A percentile compares a stretch with the other conserved stretches of the same genome.
phyloP scores from a whole-genome alignment of 2,797 vertebrate species.

The Premnoplex brunnescens region DNA sequence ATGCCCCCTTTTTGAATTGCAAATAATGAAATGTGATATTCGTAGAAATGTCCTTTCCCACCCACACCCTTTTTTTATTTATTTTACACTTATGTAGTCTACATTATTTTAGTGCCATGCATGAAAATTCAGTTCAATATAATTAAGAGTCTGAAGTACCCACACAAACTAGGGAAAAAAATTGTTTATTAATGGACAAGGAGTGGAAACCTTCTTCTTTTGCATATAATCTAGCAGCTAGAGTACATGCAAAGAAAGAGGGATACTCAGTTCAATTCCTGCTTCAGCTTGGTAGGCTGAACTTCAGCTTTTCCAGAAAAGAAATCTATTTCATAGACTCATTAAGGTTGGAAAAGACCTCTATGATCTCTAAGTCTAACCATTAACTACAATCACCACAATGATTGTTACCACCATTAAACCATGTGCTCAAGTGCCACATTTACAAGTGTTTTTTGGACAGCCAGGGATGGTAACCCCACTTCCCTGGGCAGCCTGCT shows the following conservation, averaged over 20 bases:
- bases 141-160: background rate
- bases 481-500: background rate
- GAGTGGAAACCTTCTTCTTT: background rate
- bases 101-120: background rate
- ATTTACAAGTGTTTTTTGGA: background rate
- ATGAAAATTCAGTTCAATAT: background rate
- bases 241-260: background rate
- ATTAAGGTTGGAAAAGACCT: background rate
- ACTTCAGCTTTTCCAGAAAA: background rate
- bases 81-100: background rate
- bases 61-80: background rate
- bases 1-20: background rate
- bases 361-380: background rate
- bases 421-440: background rate
- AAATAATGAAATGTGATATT: background rate
- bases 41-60: background rate
- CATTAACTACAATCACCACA: fast-evolving
- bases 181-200: background rate
- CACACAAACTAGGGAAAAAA: background rate
- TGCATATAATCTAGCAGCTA: background rate
- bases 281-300: background rate
- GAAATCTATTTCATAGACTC: background rate
- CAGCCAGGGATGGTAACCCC: background rate
- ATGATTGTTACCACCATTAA: background rate
- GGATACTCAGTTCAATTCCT: background rate